Conservation (phyloP, 92 coral and sea anemone species). For the Porites cylindrica region DNA sequence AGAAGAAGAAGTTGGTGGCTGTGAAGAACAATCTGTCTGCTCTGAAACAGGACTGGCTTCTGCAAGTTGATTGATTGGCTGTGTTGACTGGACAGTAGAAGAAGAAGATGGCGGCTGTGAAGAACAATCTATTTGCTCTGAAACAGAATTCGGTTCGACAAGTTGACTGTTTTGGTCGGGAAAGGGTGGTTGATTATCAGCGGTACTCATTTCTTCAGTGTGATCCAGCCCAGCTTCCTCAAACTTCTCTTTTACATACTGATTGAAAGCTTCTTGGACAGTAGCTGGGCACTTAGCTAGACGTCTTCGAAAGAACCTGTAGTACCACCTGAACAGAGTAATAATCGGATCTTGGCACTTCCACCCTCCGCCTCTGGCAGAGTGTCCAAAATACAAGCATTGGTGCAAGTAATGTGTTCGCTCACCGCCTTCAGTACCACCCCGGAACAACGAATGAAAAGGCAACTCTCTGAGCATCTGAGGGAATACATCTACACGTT, state of each 20-base stretch:
- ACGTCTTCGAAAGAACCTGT: slow-evolving; percentile 12
- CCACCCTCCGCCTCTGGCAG: slow-evolving; percentile 49
- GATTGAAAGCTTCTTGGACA: slow-evolving; percentile 28
- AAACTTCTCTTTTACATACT: slow-evolving; percentile 34
- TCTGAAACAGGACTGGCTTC: background rate
- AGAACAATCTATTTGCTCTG: too few species aligned
- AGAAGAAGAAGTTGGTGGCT: background rate
- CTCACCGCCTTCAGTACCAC: slow-evolving; percentile 59
- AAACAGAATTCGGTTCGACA: too few species aligned
- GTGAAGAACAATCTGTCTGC: too few species aligned
- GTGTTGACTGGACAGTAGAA: background rate
- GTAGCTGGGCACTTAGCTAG: slow-evolving; percentile 28
- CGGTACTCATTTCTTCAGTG: background rate
- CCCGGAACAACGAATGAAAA: slow-evolving; percentile 52
- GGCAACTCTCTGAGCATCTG: slow-evolving; percentile 37
- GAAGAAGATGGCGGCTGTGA: background rate
- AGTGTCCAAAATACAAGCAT: slow-evolving; percentile 47
- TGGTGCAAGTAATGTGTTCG: slow-evolving; percentile 56
- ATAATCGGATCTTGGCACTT: slow-evolving; percentile 42
- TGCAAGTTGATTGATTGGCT: background rate
- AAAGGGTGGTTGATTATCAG: too few species aligned
- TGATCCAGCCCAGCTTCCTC: slow-evolving; percentile 35
- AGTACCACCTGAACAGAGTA: slow-evolving; percentile 20
- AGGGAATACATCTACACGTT: slow-evolving; percentile 48
- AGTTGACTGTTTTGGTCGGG: too few species aligned